Evolutionary conservation across 2,113 vertebrate species (phyloP).

Genomic region (Gallinago undulata): DNA sequence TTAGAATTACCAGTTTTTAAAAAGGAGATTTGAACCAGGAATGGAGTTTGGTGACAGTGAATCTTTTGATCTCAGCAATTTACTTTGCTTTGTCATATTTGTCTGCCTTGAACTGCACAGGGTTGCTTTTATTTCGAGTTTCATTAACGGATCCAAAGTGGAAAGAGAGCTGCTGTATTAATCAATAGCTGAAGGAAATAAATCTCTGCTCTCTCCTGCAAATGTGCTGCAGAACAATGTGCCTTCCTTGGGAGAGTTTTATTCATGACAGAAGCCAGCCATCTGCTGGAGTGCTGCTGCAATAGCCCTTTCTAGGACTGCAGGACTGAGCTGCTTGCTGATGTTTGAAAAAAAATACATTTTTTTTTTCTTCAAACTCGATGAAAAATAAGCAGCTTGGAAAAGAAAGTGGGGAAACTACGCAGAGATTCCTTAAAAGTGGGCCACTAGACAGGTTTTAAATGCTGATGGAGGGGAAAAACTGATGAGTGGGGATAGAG

Average conservation of each 20-base stretch:
- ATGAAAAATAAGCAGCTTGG: not conserved
- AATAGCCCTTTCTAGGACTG: not conserved
- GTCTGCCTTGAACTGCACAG: not conserved
- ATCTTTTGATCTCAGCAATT: not conserved
- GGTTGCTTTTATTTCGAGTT: not conserved
- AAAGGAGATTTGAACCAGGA: not conserved
- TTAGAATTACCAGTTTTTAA: not conserved
- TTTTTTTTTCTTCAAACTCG: not conserved
- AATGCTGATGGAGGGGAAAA: not conserved
- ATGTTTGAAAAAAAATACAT: not conserved
- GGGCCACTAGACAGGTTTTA: not conserved
- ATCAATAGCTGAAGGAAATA: not conserved
- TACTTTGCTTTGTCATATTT: conserved; percentile 2
- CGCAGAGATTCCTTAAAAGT: not conserved
- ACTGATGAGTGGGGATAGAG: not conserved
- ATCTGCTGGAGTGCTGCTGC: conserved; percentile 60
- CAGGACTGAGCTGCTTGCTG: not conserved
- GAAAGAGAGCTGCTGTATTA: not conserved
- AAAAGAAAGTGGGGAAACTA: not conserved
- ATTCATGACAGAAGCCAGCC: conserved; percentile 66
- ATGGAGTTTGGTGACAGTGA: not conserved
- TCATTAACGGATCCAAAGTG: not conserved
- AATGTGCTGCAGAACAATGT: not conserved
- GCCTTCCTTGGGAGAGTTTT: not conserved
- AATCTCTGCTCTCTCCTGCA: not conserved